Base-by-base conservation (phyloP, 2,797 vertebrate species). In the Dallia pectoralis region DNA sequence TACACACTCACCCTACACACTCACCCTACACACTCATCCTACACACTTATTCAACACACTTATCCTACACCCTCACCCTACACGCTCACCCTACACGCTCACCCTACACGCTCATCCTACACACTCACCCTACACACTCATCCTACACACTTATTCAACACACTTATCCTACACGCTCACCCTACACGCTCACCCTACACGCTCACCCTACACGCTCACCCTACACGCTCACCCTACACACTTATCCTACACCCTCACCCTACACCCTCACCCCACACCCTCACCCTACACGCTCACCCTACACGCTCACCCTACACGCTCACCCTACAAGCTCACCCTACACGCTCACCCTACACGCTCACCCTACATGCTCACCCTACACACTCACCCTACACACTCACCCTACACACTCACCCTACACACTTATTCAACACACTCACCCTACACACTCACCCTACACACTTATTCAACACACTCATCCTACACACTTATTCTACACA, bases 401-500 rank as follows among this genome's bases (percentile, higher is more conserved):
- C n/a, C n/a, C n/a, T n/a, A n/a, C n/a, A n/a, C n/a, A n/a, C n/a
- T n/a, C n/a, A n/a, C n/a, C 32, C 77, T 72, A 70, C 32, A 33
- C 32, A 48, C 32, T n/a, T n/a, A 53, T 56, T 70, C 49, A 33
- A 56, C 33, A 14, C 59, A 69, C 19, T 70, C 12, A 30, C n/a
- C n/a, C n/a, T n/a, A n/a, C n/a, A n/a, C n/a, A n/a, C n/a, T n/a
- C n/a, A n/a, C n/a, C 32, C 77, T 72, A 70, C 32, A 33, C 32
- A 48, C 32, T n/a, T n/a, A 53, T 56, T 70, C 49, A 33, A 56
- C 33, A 14, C 59, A 69, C 19, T 70, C 12, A 30, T 56, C 32
- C 77, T 72, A 70, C 32, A 33, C 32, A 48, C 32, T n/a, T n/a
- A 53, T 56, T 70, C 49, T 56, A 56, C 33, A 14, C 59, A 69